Base-by-base conservation (phyloP, 2,113 vertebrate genomes). In the Seriola dumerili region DNA sequence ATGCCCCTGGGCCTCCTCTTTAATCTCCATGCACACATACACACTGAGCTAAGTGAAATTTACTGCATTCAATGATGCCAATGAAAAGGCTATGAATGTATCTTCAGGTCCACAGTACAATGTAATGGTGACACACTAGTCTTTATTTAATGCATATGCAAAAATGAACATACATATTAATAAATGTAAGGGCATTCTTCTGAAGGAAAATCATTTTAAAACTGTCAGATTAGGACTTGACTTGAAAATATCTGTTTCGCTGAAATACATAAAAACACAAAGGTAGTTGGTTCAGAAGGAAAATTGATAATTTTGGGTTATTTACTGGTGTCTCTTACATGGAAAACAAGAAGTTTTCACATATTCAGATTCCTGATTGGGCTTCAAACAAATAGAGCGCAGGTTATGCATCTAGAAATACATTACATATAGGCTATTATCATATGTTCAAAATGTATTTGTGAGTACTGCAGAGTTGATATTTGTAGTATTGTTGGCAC, bases 1-100 rank as follows among this genome's bases (percentile, higher is more conserved):
- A 95, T 89, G 90, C 92, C 94, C 91, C 86, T 82, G 91, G 89
- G 94, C 86, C 76, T 81, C 70, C 46, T 81, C 88, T 92, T 94
- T 92, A 91, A 93, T 93, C 90, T 87, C 57, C 70, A 29, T 42
- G 17, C 58, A 87, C 87, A 84, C 83, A 81, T 21, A 64, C 81
- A 77, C 64, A 59, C 80, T 72, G 52, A 84, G 61, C 46, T 36
- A 46, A 76, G 66, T 63, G 44, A 71, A 84, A 90, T 89, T 23
- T 68, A 81, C 72, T 44, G 69, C 62, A 74, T 72, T 71, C 38
- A 69, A 7, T 23, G 11, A 64, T 34, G 65, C 36, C 32, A 73
- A 19, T 57, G 13, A 84, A 75, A 82, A 81, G 17, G 8, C 50
- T 48, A 44, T 12, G 40, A 52, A 70, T 64, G 38, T 23, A 25